A percentile compares a stretch with the other conserved stretches of the same genome.
These are phyloP conservation scores for Parascotia fuliginaria DNA, from an alignment of 2,888 invertebrate species.

Conservation along the genomic window DNA sequence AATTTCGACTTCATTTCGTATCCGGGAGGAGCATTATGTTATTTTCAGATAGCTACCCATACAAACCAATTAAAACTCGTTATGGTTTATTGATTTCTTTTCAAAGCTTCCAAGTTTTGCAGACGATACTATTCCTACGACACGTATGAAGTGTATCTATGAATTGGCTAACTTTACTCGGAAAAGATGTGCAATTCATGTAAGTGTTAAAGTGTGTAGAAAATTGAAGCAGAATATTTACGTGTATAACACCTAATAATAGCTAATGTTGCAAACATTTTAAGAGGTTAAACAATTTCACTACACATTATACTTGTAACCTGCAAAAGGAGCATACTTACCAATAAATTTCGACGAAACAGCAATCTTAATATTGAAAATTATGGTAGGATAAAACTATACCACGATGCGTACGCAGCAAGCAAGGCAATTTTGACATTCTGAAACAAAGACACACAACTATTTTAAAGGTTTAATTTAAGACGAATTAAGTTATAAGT, in stretches of 20 bases:
- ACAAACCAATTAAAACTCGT: constrained; percentile 1
- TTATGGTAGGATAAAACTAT: constrained; percentile 39
- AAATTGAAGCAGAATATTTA: constrained; percentile 20
- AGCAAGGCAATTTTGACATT: constrained; percentile 26
- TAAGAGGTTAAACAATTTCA: constrained; percentile 6
- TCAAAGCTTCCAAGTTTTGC: constrained; percentile 12
- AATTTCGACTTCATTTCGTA: constrained; percentile 46
- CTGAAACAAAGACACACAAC: constrained; percentile 25
- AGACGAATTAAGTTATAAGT: no score
- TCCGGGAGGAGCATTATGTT: constrained; percentile 44
- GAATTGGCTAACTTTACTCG: constrained; percentile 23
- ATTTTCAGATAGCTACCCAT: constrained; percentile 26
- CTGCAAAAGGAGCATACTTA: constrained; percentile 4
- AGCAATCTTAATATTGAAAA: constrained; percentile 14
- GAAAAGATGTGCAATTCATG: constrained; percentile 18
- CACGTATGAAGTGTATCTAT: neutral
- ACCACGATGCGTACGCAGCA: constrained; percentile 39
- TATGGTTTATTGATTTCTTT: constrained; percentile 7
- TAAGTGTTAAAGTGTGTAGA: constrained; percentile 20
- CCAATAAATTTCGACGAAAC: constrained; percentile 20
- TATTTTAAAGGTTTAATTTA: no score
- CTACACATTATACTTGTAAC: neutral
- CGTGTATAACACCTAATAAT: constrained; percentile 16
- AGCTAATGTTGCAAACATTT: constrained; percentile 7
- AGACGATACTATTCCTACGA: neutral